Evolutionary conservation across 1,140 invertebrate genomes (phyloP).

Genomic region (Glomeris maerens): DNA sequence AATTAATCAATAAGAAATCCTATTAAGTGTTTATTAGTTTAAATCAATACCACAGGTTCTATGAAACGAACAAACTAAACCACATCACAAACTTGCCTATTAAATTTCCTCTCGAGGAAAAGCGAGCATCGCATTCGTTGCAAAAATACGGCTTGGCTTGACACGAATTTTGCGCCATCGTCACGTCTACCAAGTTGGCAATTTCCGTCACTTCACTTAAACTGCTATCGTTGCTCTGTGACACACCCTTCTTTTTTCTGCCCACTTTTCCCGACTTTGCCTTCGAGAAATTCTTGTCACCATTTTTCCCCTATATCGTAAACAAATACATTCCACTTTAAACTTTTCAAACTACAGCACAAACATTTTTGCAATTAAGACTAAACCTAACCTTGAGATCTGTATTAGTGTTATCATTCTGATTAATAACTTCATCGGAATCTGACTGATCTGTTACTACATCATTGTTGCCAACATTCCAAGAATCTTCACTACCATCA

Average conservation of each 20-base stretch:
- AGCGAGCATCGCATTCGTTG: constrained; percentile 18
- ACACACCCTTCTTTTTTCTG: constrained; percentile 2
- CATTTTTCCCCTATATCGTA: no score
- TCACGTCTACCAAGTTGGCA: neutral
- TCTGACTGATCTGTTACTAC: no score
- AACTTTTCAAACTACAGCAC: no score
- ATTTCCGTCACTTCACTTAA: neutral
- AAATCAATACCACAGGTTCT: neutral
- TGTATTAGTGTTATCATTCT: no score
- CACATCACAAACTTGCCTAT: constrained; percentile 14
- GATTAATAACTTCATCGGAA: no score
- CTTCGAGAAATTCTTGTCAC: neutral
- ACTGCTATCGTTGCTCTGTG: neutral
- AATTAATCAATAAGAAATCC: neutral
- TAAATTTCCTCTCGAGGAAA: constrained; percentile 21
- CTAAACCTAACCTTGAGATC: no score
- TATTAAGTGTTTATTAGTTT: neutral
- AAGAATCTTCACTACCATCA: no score
- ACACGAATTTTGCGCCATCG: constrained; percentile 9
- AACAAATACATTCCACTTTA: no score
- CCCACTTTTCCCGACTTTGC: neutral
- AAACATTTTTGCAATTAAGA: no score
- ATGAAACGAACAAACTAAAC: neutral
- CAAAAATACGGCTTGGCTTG: constrained; percentile 19
- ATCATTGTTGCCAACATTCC: no score